Evolutionary conservation across 2,888 invertebrate genomes (phyloP).

Genomic region (Adelognathus sp.): DNA sequence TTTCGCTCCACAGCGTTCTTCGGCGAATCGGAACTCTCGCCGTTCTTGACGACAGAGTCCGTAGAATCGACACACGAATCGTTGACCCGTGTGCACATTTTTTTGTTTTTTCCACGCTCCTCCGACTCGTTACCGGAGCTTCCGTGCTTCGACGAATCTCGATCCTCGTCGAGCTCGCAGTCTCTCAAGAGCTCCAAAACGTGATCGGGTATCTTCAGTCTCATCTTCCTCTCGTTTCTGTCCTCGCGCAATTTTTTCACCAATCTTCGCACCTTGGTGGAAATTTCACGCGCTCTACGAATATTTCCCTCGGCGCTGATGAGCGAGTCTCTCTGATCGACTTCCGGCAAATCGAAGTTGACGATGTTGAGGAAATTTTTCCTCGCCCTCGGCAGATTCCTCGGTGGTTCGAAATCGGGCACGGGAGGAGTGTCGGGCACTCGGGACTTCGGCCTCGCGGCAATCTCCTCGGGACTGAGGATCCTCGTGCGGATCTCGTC

Average conservation of each 20-base stretch:
- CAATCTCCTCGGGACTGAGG: background rate
- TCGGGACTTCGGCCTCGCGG: background rate
- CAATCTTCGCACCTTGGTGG: background rate
- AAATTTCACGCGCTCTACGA: background rate
- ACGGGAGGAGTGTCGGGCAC: background rate
- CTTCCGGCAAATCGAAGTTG: background rate
- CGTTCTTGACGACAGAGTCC: background rate
- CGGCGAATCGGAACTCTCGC: background rate
- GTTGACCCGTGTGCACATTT: background rate
- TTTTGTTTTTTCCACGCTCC: background rate
- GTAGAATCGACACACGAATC: background rate
- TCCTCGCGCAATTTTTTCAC: background rate
- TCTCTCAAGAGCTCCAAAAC: constrained; percentile 24
- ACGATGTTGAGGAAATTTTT: constrained; percentile 15
- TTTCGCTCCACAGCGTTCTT: background rate
- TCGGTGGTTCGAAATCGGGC: background rate
- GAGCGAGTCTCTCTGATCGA: background rate
- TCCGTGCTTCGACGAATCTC: background rate
- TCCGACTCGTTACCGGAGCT: background rate
- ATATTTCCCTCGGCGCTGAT: constrained; percentile 32
- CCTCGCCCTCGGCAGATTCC: constrained; percentile 1
- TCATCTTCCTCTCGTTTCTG: background rate
- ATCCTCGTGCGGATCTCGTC: background rate
- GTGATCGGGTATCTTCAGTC: constrained; percentile 17
- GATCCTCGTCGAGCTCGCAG: background rate